Conservation (phyloP, 2,888 invertebrate genomes). For the Agrochola macilenta region DNA sequence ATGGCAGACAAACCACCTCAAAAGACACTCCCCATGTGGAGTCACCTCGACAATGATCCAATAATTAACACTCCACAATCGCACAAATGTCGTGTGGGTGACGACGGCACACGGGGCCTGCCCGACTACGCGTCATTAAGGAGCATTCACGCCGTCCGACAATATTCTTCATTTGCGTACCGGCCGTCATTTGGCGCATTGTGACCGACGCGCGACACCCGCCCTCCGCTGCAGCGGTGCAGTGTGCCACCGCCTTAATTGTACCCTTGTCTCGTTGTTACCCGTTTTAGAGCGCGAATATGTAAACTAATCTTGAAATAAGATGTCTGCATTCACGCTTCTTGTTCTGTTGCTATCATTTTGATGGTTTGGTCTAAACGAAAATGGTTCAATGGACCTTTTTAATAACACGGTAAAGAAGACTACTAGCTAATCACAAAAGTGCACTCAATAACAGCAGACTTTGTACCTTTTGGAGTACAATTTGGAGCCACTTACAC, state of each 20-base stretch:
- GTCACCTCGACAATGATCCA: slow-evolving; percentile 78
- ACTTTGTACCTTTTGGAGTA: slow-evolving; percentile 50
- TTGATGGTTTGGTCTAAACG: background rate
- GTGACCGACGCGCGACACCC: slow-evolving; percentile 78
- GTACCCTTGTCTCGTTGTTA: slow-evolving; percentile 85
- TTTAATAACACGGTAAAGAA: slow-evolving; percentile 6
- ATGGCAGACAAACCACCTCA: slow-evolving; percentile 19
- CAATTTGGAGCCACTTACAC: slow-evolving; percentile 60
- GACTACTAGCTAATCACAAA: slow-evolving; percentile 54
- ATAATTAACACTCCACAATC: slow-evolving; percentile 87
- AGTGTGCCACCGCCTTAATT: slow-evolving; percentile 86
- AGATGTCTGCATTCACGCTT: slow-evolving; percentile 58
- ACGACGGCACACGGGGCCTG: slow-evolving; percentile 75
- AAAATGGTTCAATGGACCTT: slow-evolving; percentile 5
- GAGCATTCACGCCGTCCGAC: slow-evolving; percentile 89
- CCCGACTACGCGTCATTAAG: slow-evolving; percentile 85
- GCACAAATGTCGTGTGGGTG: slow-evolving; percentile 84
- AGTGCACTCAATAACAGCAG: slow-evolving; percentile 57
- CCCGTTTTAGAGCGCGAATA: slow-evolving; percentile 65
- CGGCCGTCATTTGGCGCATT: slow-evolving; percentile 89
- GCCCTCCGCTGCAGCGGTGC: slow-evolving; percentile 83
- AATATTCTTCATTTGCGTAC: slow-evolving; percentile 90
- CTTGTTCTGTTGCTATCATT: slow-evolving; percentile 32
- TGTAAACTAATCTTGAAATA: slow-evolving; percentile 68
- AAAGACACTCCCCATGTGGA: slow-evolving; percentile 56